Evolutionary conservation across 2,888 invertebrate species (phyloP), one percentile per base, ranked within the genome.

Genomic region (Phlogophora meticulosa): DNA sequence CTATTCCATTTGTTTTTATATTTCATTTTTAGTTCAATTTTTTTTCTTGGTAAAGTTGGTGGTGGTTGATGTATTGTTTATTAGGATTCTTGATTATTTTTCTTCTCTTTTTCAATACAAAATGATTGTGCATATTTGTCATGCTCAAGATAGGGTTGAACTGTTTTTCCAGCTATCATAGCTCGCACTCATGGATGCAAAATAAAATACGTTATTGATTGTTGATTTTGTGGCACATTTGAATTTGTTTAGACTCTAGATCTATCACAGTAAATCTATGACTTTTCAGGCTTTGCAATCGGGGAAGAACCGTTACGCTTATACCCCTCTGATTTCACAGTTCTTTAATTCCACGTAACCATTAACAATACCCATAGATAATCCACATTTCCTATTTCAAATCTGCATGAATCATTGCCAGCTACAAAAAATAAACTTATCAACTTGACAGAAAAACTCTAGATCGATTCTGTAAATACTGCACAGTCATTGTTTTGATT

Each of bases 401-500:
- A 55, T 48, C 15, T 22, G 5, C 52, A 38, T 58, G 48, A 55
- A 60, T 65, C 53, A 70, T 52, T 75, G 43, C 17, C 38, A 15
- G 32, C n/a, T 7, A 49, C 7, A 66, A 66, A 72, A 73, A 66
- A 43, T n/a, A 40, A 17, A 52, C 9, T 34, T 34, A 32, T 13
- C 4, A 7, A 38, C 40, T 24, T 13, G 22, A 28, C 34, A 24
- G 32, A 67, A 61, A 76, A 62, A 72, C 40, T 10, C 1, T 22
- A 13, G 13, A 45, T 72, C n/a, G 32, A 53, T 55, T 53, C 24
- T 45, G 40, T 40, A 24, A n/a, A n/a, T n/a, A 38, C 13, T 60
- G 74, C 80, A 36, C 0, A 4, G 68, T 75, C 79, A 75, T 58
- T 74, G 80, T 67, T 79, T 74, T 78, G 75, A 58, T 4, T 51